Evolutionary conservation across 2,113 vertebrate species (phyloP).

Genomic region (Corydoras sp.): DNA sequence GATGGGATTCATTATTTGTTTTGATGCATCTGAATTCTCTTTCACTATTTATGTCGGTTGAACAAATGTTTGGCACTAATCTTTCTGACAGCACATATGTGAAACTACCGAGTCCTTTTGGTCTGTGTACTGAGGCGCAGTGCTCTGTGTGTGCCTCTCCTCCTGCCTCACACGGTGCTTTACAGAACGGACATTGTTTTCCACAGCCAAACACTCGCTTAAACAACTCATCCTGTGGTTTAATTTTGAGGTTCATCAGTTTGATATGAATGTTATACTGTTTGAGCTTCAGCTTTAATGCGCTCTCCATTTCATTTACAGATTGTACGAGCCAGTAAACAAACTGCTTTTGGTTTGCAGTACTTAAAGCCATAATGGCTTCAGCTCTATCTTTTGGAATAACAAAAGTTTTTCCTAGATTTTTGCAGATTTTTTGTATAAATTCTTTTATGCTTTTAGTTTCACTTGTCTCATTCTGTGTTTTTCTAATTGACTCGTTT

Average conservation of each 20-base stretch:
- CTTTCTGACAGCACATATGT: fast-evolving
- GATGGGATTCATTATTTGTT: background rate
- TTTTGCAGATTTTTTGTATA: conserved; percentile 11
- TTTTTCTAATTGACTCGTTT: background rate
- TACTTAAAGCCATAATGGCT: conserved; percentile 17
- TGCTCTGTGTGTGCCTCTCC: conserved; percentile 47
- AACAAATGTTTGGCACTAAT: conserved; percentile 43
- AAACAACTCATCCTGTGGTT: conserved; percentile 56
- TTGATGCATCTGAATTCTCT: fast-evolving
- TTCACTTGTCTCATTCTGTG: background rate
- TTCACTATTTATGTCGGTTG: conserved; percentile 38
- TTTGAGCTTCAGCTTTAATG: background rate
- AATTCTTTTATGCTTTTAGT: conserved; percentile 19
- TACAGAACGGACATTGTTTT: conserved; percentile 62
- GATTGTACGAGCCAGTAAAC: conserved; percentile 6
- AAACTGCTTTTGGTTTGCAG: conserved; percentile 19
- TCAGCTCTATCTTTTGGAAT: conserved; percentile 19
- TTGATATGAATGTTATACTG: background rate
- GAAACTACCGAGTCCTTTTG: conserved; percentile 34
- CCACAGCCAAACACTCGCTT: conserved; percentile 58
- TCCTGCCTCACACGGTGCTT: conserved; percentile 63
- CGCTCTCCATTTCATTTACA: background rate
- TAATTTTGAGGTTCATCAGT: conserved; percentile 33
- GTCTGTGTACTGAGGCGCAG: conserved; percentile 47
- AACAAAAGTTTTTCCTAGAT: conserved; percentile 20